Conservation (phyloP, 2,888 invertebrate genomes). For the Cryptus armator region DNA sequence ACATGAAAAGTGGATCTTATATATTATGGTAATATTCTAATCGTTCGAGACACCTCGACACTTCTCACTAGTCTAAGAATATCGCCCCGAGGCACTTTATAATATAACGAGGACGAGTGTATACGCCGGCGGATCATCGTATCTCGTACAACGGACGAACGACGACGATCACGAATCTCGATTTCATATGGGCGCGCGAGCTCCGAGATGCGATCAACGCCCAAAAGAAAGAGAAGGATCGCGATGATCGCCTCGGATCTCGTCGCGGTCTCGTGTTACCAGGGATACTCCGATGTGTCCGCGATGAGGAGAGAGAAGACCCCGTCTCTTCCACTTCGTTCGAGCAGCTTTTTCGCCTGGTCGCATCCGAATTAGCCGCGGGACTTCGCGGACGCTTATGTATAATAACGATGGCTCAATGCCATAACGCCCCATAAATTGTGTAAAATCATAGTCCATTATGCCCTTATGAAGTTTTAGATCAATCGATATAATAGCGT, state of each 20-base stretch:
- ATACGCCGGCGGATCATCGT: constrained; percentile 65
- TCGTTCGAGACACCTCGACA: constrained; percentile 82
- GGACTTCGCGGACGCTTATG: constrained; percentile 61
- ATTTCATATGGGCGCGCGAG: constrained; percentile 76
- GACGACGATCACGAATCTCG: constrained; percentile 74
- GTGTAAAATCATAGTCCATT: too few species aligned
- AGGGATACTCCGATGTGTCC: constrained; percentile 36
- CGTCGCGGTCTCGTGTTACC: constrained; percentile 79
- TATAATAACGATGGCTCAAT: constrained; percentile 7
- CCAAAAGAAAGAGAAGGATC: constrained; percentile 69
- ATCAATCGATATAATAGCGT: too few species aligned
- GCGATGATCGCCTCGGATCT: constrained; percentile 61
- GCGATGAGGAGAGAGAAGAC: constrained; percentile 53
- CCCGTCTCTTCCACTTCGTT: constrained; percentile 82
- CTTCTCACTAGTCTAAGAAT: constrained; percentile 71
- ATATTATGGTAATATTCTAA: constrained; percentile 81
- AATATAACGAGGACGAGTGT: constrained; percentile 70
- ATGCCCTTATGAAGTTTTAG: too few species aligned
- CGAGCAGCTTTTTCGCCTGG: constrained; percentile 81
- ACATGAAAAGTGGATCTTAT: constrained; percentile 45
- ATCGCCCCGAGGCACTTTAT: constrained; percentile 51
- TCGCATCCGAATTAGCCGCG: constrained; percentile 78
- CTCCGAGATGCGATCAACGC: constrained; percentile 47
- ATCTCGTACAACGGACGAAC: constrained; percentile 39
- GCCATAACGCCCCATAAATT: too few species aligned